Conservation (phyloP, 37 sponge, comb jelly and placozoan species). For the Halisarca cf. caerulea region DNA sequence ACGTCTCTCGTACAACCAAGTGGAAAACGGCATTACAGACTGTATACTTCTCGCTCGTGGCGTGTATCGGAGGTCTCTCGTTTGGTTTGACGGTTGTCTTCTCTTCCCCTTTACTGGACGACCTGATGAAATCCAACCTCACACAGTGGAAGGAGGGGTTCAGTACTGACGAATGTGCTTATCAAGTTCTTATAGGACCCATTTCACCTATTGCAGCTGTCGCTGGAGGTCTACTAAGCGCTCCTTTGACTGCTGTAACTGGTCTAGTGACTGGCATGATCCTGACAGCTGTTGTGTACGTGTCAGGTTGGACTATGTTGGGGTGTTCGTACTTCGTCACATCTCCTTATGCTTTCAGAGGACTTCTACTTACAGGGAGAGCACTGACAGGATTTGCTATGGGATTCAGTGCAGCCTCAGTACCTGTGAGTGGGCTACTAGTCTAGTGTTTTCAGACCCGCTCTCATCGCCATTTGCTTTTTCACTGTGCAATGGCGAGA, state of each 20-base stretch:
- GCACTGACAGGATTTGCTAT: slow-evolving; percentile 57
- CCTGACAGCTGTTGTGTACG: slow-evolving; percentile 23
- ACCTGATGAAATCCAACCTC: slow-evolving; percentile 2
- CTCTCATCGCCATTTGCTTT: not conserved
- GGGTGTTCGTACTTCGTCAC: not conserved
- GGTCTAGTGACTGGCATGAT: slow-evolving; percentile 53
- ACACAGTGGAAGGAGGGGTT: slow-evolving; percentile 11
- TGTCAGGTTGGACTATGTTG: slow-evolving; percentile 59
- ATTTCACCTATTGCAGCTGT: slow-evolving; percentile 59
- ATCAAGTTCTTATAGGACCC: slow-evolving; percentile 24
- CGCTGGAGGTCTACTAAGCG: slow-evolving; percentile 38
- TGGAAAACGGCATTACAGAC: not conserved
- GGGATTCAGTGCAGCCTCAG: slow-evolving; percentile 51
- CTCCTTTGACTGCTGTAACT: slow-evolving; percentile 11
- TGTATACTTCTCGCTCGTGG: slow-evolving; percentile 36
- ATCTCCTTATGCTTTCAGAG: slow-evolving; percentile 5
- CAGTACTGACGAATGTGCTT: not conserved
- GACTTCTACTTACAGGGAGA: slow-evolving; percentile 49
- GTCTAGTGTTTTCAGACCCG: not conserved
- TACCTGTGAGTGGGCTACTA: slow-evolving; percentile 51
- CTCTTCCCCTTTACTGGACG: slow-evolving; percentile 38
- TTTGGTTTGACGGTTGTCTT: slow-evolving; percentile 47
- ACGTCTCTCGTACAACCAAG: no score
- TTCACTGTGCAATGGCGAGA: not conserved
- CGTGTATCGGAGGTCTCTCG: slow-evolving; percentile 37